These are phyloP conservation scores for Oryzias javanicus DNA, from an alignment of 2,113 vertebrate genomes.

Conservation along the genomic window DNA sequence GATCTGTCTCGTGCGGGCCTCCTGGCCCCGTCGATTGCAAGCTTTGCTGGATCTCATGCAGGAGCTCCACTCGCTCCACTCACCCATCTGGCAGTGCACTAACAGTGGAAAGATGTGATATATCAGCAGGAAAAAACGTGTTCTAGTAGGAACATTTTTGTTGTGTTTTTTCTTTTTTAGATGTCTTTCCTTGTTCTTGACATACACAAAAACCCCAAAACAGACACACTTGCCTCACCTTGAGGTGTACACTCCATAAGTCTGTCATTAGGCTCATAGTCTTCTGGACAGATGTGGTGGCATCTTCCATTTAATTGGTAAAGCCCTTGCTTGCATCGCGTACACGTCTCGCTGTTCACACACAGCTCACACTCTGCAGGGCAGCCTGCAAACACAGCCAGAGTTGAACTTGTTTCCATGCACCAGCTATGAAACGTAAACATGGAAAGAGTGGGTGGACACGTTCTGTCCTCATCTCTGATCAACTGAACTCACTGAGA, in stretches of 20 bases:
- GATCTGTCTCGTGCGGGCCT: constrained; percentile 87
- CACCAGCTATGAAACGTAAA: neutral
- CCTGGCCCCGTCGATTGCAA: constrained; percentile 91
- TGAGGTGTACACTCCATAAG: constrained; percentile 89
- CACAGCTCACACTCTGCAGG: constrained; percentile 93
- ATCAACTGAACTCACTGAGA: constrained; percentile 62
- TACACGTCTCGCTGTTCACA: constrained; percentile 91
- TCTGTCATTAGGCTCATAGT: constrained; percentile 88
- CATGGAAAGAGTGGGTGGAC: neutral
- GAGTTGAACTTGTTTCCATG: constrained; percentile 5
- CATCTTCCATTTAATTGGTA: constrained; percentile 91
- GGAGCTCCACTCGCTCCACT: constrained; percentile 91
- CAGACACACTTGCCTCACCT: constrained; percentile 71
- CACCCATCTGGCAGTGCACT: constrained; percentile 93
- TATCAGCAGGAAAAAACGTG: neutral
- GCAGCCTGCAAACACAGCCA: constrained; percentile 82
- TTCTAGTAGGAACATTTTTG: neutral
- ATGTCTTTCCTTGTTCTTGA: neutral
- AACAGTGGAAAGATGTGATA: constrained; percentile 10
- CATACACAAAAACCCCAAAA: too few relatives aligned
- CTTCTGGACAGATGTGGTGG: constrained; percentile 89
- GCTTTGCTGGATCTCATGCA: constrained; percentile 89
- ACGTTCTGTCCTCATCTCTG: neutral
- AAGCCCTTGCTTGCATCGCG: constrained; percentile 87
- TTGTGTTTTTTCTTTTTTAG: neutral